Base-by-base conservation (phyloP, 2,888 invertebrate species). In the Drosophila merina region DNA sequence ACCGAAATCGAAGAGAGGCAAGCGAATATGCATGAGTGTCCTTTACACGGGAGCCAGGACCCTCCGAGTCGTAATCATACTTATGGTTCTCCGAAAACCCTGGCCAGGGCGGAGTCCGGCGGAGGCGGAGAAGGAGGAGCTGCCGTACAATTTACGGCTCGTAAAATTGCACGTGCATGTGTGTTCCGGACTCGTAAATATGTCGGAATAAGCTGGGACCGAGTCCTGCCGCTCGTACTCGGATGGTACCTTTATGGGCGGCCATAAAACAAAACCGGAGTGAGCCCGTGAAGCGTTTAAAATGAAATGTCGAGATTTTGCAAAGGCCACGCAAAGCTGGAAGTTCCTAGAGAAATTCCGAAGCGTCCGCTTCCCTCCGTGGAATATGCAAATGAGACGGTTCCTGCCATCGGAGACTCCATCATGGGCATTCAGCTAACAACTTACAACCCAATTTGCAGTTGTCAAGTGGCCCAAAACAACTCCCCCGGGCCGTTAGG, bases 61-160 rank as follows among this genome's bases (percentile, higher is more conserved):
- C 40, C 25, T 5, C 58, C 44, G 31, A 28, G 28, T 14, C 63
- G 63, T 64, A 47, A 64, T 64, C 50, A 64, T 45, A 52, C 64
- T 52, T 66, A 9, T 33, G 42, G 14, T 40, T 14, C 20, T 55
- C 49, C 25, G 20, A 44, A 26, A 45, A 40, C 38, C 31, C 45
- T 30, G 20, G 26, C 28, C 66, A n/a, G 2, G 3, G 68, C 57
- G 45, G 14, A 14, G 60, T 48, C 60, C 60, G 60, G 48, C 47
- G 12, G 40, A 36, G 30, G 30, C 54, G 25, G 1, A 20, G 20
- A 20, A n/a, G 25, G 1, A 20, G 20, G 1, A n/a, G 56, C 20
- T 26, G 31, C 66, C 72, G 72, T 68, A 68, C 70, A 80, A 82
- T 83, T 83, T 80, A 56, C 82, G 74, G 84, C 72, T 80, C 71